phyloP scores from a whole-genome alignment of 2,797 vertebrate species.

The Siniperca obscura region DNA sequence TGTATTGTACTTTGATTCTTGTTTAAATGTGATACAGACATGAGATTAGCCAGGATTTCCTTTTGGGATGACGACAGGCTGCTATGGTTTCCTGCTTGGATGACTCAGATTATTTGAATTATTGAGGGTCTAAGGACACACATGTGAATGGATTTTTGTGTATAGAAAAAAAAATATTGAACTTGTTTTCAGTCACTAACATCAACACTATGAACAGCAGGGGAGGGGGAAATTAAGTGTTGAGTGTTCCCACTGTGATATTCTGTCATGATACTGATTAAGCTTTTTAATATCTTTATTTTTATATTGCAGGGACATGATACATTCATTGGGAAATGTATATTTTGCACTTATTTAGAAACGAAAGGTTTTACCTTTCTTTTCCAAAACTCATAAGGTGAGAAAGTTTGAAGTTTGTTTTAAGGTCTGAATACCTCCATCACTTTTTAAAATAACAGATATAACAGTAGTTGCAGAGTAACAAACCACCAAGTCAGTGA shows the following conservation, averaged over 20 bases:
- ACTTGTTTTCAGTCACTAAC: background rate
- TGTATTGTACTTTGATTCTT: conserved; percentile 21
- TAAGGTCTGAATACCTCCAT: background rate
- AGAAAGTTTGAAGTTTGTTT: background rate
- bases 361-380: background rate
- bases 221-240: background rate
- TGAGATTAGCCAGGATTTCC: conserved; percentile 61
- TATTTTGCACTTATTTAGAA: background rate
- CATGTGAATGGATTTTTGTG: background rate
- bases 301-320: background rate
- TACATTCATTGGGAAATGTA: background rate
- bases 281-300: background rate
- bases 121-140: background rate
- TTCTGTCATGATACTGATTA: background rate
- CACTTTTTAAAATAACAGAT: no score
- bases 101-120: conserved; percentile 24
- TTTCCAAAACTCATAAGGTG: background rate
- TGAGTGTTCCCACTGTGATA: background rate
- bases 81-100: conserved; percentile 51
- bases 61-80: conserved; percentile 34
- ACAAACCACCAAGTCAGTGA: background rate
- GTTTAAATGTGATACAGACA: conserved; percentile 50
- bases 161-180: background rate
- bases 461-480: no score
- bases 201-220: background rate